Evolutionary conservation across 2,888 invertebrate genomes (phyloP).

Genomic region (Aethes cnicana): DNA sequence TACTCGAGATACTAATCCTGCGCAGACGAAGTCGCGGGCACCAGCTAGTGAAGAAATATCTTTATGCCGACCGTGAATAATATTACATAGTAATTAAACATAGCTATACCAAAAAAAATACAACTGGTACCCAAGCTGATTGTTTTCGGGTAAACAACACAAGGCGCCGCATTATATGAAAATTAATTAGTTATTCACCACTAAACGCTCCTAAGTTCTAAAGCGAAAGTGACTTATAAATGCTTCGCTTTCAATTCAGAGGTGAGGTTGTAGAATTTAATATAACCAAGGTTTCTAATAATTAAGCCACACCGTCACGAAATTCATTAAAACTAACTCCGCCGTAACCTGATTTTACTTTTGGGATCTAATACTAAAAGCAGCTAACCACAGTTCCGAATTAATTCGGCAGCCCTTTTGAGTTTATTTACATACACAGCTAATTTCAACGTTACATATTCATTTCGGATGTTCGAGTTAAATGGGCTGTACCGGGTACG

Average conservation of each 20-base stretch:
- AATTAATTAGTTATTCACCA: too few relatives aligned
- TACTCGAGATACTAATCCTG: too few relatives aligned
- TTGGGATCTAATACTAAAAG: slow-evolving; percentile 18
- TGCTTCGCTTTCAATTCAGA: not conserved
- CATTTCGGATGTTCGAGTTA: slow-evolving; percentile 11
- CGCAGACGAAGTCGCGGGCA: too few relatives aligned
- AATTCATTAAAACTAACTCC: slow-evolving; percentile 25
- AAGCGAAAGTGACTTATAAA: too few relatives aligned
- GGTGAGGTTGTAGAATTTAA: slow-evolving; percentile 4
- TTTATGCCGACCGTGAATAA: too few relatives aligned
- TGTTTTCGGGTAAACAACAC: too few relatives aligned
- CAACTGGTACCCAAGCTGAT: too few relatives aligned
- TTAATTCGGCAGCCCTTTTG: slow-evolving; percentile 8
- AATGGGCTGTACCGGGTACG: not conserved
- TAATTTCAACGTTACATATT: slow-evolving; percentile 12
- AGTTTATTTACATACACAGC: slow-evolving; percentile 19
- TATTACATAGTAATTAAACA: too few relatives aligned
- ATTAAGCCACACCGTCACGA: slow-evolving; percentile 4
- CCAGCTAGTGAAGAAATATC: too few relatives aligned
- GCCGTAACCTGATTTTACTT: slow-evolving; percentile 21
- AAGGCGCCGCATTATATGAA: too few relatives aligned
- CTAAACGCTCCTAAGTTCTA: too few relatives aligned
- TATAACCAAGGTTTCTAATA: not conserved
- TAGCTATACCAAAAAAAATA: too few relatives aligned
- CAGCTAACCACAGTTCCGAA: slow-evolving; percentile 19